Evolutionary conservation across 1,140 invertebrate species (phyloP).

Genomic region (Oncopeltus fasciatus): DNA sequence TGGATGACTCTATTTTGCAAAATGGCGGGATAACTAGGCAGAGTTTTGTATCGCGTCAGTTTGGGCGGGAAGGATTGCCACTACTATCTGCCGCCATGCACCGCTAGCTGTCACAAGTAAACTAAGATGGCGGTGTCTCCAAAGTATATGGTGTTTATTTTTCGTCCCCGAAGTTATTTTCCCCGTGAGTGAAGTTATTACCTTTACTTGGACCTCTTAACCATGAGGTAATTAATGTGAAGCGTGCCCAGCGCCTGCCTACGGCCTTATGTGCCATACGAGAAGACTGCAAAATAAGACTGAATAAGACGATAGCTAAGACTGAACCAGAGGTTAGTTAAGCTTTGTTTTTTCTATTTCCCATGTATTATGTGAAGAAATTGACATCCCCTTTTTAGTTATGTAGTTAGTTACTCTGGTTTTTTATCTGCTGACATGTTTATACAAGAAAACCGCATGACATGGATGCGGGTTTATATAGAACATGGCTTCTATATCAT

Average conservation of each 20-base stretch:
- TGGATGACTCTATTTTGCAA: too few species aligned
- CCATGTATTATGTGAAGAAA: too few species aligned
- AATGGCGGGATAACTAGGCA: too few species aligned
- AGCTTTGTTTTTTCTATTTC: neutral
- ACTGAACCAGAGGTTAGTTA: constrained; percentile 21
- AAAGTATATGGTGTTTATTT: neutral
- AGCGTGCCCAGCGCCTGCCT: constrained; percentile 8
- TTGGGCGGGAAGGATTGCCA: too few species aligned
- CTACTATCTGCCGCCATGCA: neutral
- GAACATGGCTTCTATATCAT: too few species aligned
- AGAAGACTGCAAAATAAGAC: constrained; percentile 23
- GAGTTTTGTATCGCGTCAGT: too few species aligned
- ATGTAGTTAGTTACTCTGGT: too few species aligned
- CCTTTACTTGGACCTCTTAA: neutral
- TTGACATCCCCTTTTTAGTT: too few species aligned
- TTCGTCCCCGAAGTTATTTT: neutral
- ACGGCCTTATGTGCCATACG: constrained; percentile 23
- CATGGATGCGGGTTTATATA: too few species aligned
- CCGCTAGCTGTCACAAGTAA: neutral
- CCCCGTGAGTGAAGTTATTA: neutral
- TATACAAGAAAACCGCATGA: too few species aligned
- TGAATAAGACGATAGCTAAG: constrained; percentile 21
- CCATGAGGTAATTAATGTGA: constrained; percentile 14
- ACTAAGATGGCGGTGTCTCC: neutral
- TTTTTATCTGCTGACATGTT: too few species aligned